Evolutionary conservation across 2,797 vertebrate species (phyloP), one percentile per base, ranked within the genome.

Genomic region (Scomberomorus guttatus): DNA sequence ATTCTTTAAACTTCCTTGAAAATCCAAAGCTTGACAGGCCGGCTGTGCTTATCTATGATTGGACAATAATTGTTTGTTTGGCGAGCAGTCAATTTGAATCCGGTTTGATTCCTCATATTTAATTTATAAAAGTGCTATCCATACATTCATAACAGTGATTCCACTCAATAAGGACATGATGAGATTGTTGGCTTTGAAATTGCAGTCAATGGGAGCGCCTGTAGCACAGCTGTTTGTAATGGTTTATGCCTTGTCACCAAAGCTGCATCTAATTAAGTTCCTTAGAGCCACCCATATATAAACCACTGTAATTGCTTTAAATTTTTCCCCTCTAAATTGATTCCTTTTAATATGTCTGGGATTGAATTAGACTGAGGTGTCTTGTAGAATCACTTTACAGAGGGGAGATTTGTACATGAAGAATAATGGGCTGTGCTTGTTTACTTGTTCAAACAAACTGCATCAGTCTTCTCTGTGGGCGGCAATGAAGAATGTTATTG

Each of bases 341-440:
- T 85, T 82, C 22, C 8, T 77, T 74, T 83, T 82, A 89, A 85
- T 80, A 59, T 51, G 69, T 82, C 72, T 84, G 71, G 59, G 60
- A 83, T 86, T 87, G 17, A 91, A 87, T 90, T 79, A 86, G 60
- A 72, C 34, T 17, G 65, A 68, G 72, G 22, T 44, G 72, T 69
- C 54, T 73, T 63, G 60, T 55, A 72, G 78, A 89, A 85, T 76
- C 76, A 44, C 69, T 81, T 85, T 44, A 62, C 62, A 48, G 32
- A 37, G 63, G 57, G 37, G 11, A 73, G 68, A 34, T 65, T 73
- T 79, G 70, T 82, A 63, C 27, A 54, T 39, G 48, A 70, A 37
- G 57, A 54, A 32, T 68, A 75, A 80, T 32, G 22, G 27, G 52
- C 13, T 46, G 20, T n/a, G 20, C 55, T 64, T 58, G 34, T 77